phyloP scores from a whole-genome alignment of 2,888 invertebrate species.

The Barypeithes pellucidus region DNA sequence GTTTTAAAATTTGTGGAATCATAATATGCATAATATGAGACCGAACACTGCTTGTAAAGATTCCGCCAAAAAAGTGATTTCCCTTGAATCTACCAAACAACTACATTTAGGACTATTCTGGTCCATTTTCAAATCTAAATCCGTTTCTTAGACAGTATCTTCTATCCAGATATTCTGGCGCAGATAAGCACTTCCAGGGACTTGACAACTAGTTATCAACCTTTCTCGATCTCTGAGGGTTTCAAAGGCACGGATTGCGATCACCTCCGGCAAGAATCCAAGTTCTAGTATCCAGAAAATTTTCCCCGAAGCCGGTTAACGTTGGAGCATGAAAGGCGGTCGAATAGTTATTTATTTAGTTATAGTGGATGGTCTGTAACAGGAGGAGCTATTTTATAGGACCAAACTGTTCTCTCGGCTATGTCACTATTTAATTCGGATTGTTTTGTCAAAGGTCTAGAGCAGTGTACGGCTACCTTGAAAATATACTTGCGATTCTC shows the following conservation, averaged over 20 bases:
- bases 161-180: slow-evolving; percentile 18
- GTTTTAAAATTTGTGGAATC: not conserved
- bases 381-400: no score
- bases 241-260: slow-evolving; percentile 25
- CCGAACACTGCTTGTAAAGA: no score
- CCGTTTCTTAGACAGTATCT: slow-evolving; percentile 1
- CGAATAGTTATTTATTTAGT: no score
- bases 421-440: no score
- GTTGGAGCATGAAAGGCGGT: slow-evolving; percentile 8
- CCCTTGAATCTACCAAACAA: no score
- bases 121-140: slow-evolving; percentile 10
- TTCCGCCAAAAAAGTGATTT: no score
- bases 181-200: slow-evolving; percentile 26
- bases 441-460: no score
- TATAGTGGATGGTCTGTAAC: no score
- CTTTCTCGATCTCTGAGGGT: slow-evolving; percentile 24
- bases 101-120: not conserved
- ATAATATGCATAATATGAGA: not conserved
- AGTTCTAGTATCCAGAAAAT: slow-evolving; percentile 19
- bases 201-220: slow-evolving; percentile 31
- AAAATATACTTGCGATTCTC: no score
- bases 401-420: no score
- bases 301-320: not conserved
- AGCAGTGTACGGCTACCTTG: no score
- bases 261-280: slow-evolving; percentile 19